phyloP scores from a whole-genome alignment of 2,888 invertebrate genomes.

The Drosophila nr. perissopoda region DNA sequence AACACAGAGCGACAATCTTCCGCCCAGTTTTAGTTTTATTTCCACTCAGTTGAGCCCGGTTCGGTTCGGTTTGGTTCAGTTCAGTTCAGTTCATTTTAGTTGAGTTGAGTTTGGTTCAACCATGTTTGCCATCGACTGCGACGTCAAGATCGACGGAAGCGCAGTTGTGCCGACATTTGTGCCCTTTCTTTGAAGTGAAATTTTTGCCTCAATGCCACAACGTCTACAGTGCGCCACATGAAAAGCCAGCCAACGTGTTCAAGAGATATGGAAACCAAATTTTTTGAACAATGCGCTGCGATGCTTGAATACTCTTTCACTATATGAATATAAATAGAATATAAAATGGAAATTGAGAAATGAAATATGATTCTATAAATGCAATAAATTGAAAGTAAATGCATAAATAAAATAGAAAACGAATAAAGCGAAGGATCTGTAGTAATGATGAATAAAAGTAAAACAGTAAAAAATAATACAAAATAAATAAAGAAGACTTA shows the following conservation, averaged over 20 bases:
- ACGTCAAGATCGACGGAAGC: constrained; percentile 32
- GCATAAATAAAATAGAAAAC: background rate
- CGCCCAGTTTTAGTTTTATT: constrained; percentile 31
- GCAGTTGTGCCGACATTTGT: constrained; percentile 42
- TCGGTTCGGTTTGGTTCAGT: constrained; percentile 15
- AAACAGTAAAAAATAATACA: background rate
- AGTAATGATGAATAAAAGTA: background rate
- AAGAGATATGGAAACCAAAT: constrained; percentile 1
- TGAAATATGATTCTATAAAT: background rate
- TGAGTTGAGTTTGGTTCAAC: constrained; percentile 14
- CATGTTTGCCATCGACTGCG: constrained; percentile 4
- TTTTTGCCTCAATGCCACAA: constrained; percentile 67
- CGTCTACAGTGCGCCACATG: constrained; percentile 53
- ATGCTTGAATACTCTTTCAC: constrained; percentile 8
- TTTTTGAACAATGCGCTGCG: background rate
- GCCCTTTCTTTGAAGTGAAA: constrained; percentile 74
- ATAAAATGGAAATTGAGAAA: background rate
- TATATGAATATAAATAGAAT: background rate
- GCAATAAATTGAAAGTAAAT: background rate
- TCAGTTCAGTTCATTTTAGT: constrained; percentile 18
- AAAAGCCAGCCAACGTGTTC: constrained; percentile 21
- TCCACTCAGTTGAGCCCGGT: constrained; percentile 15
- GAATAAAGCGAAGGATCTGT: background rate
- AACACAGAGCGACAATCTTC: constrained; percentile 27
- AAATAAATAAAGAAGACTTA: background rate